Percentiles rank a stretch among this genome's conserved stretches.
phyloP scores from a whole-genome alignment of 2,888 invertebrate species.

The Congeria kusceri region DNA sequence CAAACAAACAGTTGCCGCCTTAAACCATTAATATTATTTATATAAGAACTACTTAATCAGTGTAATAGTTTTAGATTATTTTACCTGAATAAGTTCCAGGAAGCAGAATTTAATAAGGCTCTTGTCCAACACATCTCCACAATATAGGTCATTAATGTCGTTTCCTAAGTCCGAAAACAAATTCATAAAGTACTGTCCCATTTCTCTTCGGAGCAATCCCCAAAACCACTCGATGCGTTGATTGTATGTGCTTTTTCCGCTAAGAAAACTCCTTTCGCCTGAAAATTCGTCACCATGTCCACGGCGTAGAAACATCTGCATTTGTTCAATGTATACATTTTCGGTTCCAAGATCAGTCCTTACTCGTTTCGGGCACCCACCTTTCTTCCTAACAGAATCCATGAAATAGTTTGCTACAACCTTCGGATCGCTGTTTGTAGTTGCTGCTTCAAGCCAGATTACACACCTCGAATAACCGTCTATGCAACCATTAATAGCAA shows the following conservation, averaged over 20 bases:
- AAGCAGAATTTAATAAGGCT: conserved; percentile 29
- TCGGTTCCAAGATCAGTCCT: conserved; percentile 55
- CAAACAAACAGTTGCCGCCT: no score
- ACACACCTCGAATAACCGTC: conserved; percentile 56
- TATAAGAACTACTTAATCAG: no score
- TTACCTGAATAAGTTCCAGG: conserved; percentile 36
- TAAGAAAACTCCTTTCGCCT: conserved; percentile 27
- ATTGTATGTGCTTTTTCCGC: conserved; percentile 26
- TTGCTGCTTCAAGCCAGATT: conserved; percentile 54
- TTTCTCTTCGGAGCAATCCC: conserved; percentile 14
- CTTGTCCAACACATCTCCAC: conserved; percentile 29
- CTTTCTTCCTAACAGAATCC: conserved; percentile 28
- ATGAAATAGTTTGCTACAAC: conserved; percentile 47
- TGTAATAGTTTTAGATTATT: background rate
- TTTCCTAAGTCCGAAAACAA: conserved; percentile 16
- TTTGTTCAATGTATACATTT: conserved; percentile 33
- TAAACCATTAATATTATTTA: no score
- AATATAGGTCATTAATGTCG: conserved; percentile 15
- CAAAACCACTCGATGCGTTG: conserved; percentile 18
- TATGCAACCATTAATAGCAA: conserved; percentile 53
- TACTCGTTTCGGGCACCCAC: conserved; percentile 44
- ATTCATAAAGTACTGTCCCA: conserved; percentile 20
- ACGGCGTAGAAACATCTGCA: conserved; percentile 23
- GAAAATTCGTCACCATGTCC: conserved; percentile 19
- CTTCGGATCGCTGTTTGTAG: conserved; percentile 50